Conservation (phyloP, 2,888 invertebrate genomes). For the Mythimna impura region DNA sequence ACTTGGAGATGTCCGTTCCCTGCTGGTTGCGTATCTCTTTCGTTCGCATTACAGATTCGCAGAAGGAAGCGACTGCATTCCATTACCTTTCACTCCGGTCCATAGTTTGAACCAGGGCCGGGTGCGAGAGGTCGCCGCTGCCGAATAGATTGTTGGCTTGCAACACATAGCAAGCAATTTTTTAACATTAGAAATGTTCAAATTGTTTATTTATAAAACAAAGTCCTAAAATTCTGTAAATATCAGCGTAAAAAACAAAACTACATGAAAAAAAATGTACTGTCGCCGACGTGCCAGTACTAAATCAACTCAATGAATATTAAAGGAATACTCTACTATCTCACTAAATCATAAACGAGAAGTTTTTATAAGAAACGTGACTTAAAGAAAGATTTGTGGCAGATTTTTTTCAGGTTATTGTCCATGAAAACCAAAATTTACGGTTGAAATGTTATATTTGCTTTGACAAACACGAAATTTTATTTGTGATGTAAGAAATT, state of each 20-base stretch:
- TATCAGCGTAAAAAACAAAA: conserved; percentile 2
- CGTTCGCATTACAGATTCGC: too few relatives aligned
- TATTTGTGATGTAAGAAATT: not conserved
- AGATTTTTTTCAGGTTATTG: not conserved
- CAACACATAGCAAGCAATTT: too few relatives aligned
- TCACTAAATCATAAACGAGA: conserved; percentile 36
- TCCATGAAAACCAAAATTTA: conserved; percentile 2
- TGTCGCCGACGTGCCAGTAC: conserved; percentile 67
- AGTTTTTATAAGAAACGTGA: conserved; percentile 38
- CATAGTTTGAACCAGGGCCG: too few relatives aligned
- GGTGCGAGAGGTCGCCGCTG: too few relatives aligned
- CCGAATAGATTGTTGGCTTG: too few relatives aligned
- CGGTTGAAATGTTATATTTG: not conserved
- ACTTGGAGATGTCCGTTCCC: too few relatives aligned
- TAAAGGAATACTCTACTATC: conserved; percentile 33
- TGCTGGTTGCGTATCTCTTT: too few relatives aligned
- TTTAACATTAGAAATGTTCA: too few relatives aligned
- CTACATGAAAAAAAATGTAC: not conserved
- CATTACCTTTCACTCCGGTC: too few relatives aligned
- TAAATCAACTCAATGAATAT: conserved; percentile 74
- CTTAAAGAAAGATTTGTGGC: conserved; percentile 19
- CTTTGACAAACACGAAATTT: not conserved
- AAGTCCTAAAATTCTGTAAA: not conserved
- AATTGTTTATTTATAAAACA: not conserved
- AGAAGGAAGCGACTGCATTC: too few relatives aligned